Base-by-base conservation (phyloP, 2,113 vertebrate species). In the Passerina amoena region DNA sequence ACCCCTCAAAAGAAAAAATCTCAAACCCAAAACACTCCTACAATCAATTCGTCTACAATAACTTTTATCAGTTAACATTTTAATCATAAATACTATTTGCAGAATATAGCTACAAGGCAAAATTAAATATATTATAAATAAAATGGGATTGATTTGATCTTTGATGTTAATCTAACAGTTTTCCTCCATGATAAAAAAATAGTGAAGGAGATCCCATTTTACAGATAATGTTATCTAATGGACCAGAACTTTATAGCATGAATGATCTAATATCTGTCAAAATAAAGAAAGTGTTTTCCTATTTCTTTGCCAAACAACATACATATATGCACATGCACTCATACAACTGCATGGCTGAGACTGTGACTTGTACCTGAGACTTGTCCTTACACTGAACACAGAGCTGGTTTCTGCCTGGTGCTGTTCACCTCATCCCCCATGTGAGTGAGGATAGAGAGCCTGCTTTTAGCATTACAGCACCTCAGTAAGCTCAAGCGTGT, bases 391-490 rank as follows among this genome's bases (percentile, higher is more conserved):
- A 44, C 25, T 57, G 61, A 75, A 13, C 72, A 25, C 11, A 10
- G 0, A 11, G 56, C 38, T 66, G 73, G 51, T 63, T 77, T 64
- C 44, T 85, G 37, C 40, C 57, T 2, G 0, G 27, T 38, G 47
- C 7, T 48, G 33, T 45, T 69, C 33, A 59, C 16, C 21, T 31
- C 38, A 31, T 10, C 10, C 61, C 16, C 38, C 40, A 9, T 1
- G 25, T 10, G 21, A 87, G 11, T 18, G 14, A 22, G 76, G 82
- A 65, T 0, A 64, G 7, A 53, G 44, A 0, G 0, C 19, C 47
- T 81, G 30, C 10, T 61, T 86, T 60, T 28, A 37, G 44, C 16
- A 24, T 57, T 30, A 19, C 24, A 85, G n/a, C 1, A 0, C 5
- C 4, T 42, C 71, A 47, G 4, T 12, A 56, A 59, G 21, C 31